Base-by-base conservation (phyloP, 2,888 invertebrate species). In the Microplitis deprimator region DNA sequence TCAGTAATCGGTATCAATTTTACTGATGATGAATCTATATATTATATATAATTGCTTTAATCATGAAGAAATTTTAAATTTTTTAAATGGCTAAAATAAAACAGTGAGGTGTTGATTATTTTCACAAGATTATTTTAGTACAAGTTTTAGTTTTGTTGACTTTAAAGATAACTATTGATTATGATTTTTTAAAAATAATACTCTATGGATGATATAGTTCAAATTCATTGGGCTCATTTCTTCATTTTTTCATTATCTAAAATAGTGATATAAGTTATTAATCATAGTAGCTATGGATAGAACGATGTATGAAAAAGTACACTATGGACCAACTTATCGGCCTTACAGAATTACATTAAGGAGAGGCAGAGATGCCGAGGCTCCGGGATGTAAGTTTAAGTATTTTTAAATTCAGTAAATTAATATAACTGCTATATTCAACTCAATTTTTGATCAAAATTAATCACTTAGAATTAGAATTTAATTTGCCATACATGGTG, bases 221-320 rank as follows among this genome's bases (percentile, higher is more conserved):
- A 29, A 29, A 29, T 29, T 4, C 4, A 29, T 29, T 29, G 29
- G 29, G 29, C 2, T 29, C 4, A 29, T 29, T 29, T 29, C 3
- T 29, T 29, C 2, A 50, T 50, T 50, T 13, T 13, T 50, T 5
- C 50, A 50, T 4, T 13, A 5, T 13, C 10, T 13, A 13, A 13
- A 50, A 8, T 13, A 50, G 50, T 50, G 50, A 50, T 5, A 13
- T 13, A 50, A 50, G 13, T 50, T 50, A 59, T 10, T 29, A 10
- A 16, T 29, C 5, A 39, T 5, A 64, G 81, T 82, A 80, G 80
- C 80, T 86, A 96, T 96, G 96, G 96, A 96, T 93, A 93, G 96
- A 89, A 95, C 96, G 90, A 96, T 96, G 96, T 96, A 96, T 90
- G 96, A 96, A 83, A 96, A 96, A 92, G 93, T 96, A 88, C 93